Conservation (phyloP, 2,888 invertebrate genomes). For the Antheraea assamensis region DNA sequence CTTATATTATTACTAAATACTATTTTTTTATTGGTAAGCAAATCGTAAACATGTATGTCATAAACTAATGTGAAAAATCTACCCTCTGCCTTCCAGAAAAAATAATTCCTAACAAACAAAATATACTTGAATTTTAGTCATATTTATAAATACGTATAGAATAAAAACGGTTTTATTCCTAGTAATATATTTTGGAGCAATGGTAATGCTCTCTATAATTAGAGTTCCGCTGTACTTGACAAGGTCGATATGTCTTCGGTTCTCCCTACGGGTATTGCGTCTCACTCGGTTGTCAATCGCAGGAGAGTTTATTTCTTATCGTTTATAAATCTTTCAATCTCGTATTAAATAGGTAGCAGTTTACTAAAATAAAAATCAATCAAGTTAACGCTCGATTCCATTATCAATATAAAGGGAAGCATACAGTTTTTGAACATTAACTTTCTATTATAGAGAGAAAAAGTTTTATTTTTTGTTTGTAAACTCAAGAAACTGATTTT, state of each 20-base stretch:
- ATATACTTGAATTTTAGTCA: no score
- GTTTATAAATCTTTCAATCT: slow-evolving; percentile 49
- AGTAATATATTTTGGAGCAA: slow-evolving; percentile 16
- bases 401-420: background rate
- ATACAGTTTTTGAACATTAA: background rate
- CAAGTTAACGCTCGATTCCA: background rate
- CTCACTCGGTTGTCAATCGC: slow-evolving; percentile 29
- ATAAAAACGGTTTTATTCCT: background rate
- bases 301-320: slow-evolving; percentile 53
- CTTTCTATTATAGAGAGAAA: no score
- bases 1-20: no score
- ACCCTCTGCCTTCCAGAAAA: no score
- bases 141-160: background rate
- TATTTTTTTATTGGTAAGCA: no score
- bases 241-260: slow-evolving; percentile 19
- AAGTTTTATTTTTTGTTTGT: no score
- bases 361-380: slow-evolving; percentile 10
- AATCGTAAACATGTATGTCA: no score
- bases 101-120: no score
- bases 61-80: no score
- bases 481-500: no score
- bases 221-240: slow-evolving; percentile 19
- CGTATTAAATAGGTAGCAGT: slow-evolving; percentile 3
- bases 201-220: background rate
- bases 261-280: slow-evolving; percentile 19